Base-by-base conservation (phyloP, 2,797 vertebrate species). In the Pyrrhura leucotis region DNA sequence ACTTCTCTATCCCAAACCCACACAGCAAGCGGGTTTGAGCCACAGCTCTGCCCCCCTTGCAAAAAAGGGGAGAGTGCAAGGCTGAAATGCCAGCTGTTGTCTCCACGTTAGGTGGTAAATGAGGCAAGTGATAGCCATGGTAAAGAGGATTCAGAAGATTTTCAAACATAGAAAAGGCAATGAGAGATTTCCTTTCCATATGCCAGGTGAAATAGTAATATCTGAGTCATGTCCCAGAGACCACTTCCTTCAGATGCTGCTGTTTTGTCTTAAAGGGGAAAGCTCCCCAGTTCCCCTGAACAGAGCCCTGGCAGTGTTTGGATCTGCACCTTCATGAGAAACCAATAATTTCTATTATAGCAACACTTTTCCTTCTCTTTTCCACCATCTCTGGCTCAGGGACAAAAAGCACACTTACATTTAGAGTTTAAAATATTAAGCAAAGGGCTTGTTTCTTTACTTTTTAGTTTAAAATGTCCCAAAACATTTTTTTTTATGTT, bases 191-290 rank as follows among this genome's bases (percentile, higher is more conserved):
- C 8, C 39, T 45, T 20, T 53, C 9, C 21, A 15, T 66, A 20
- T 35, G 21, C 23, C 21, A 29, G 10, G 14, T 47, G 21, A 59
- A 80, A 56, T 23, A 25, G 33, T 2, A 54, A 86, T 26, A n/a
- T 9, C 29, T 40, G 23, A 68, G 7, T 4, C 83, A 10, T 71
- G 19, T 51, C 21, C 18, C 54, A 47, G 29, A 40, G 35, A 10
- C 18, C 1, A 17, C 65, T 74, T 75, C 66, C 33, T 82, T 33
- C 61, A 68, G 61, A 15, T 79, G 21, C 31, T 92, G 15, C 71
- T 67, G 40, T 47, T 85, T 73, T 0, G 3, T 25, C 53, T 67
- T 14, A 9, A 4, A 14, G 6, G 40, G 7, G 35, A 0, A 10
- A 72, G 8, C 19, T 80, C 29, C 19, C 39, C 47, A 54, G 2